These are phyloP conservation scores for Drosophila meridiana DNA, from an alignment of 2,888 invertebrate species.

Conservation along the genomic window DNA sequence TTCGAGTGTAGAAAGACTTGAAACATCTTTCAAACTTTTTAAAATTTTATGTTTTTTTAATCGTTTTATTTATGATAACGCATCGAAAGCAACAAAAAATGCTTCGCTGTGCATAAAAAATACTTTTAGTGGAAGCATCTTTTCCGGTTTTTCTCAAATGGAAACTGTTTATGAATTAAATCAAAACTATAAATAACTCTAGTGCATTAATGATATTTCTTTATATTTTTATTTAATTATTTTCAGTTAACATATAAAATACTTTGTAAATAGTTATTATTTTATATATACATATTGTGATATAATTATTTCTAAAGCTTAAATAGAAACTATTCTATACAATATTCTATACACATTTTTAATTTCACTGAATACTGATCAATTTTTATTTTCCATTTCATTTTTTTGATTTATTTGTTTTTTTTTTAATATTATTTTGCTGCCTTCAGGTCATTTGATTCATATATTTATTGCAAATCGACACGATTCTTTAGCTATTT, in stretches of 20 bases:
- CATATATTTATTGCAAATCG: background rate
- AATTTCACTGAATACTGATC: background rate
- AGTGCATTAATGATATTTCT: background rate
- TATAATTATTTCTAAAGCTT: background rate
- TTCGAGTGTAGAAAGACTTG: background rate
- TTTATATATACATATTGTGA: too few species aligned
- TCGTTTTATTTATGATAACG: background rate
- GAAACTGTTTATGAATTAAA: background rate
- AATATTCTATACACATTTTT: background rate
- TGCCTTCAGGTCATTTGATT: background rate
- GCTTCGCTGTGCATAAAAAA: background rate
- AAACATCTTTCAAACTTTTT: background rate
- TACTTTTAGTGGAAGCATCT: background rate
- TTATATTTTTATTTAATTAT: background rate
- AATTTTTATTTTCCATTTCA: background rate
- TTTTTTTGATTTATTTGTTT: background rate
- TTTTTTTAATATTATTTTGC: background rate
- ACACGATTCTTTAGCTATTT: background rate
- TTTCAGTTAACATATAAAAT: too few species aligned
- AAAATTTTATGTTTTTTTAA: constrained; percentile 9
- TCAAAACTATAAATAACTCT: background rate
- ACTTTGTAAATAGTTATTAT: background rate
- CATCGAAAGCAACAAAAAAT: background rate
- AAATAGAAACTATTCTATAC: background rate
- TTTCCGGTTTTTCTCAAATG: background rate